A percentile compares a stretch with the other conserved stretches of the same genome.
Evolutionary conservation across 2,113 vertebrate species (phyloP).

Genomic region (Eubucco bourcierii): DNA sequence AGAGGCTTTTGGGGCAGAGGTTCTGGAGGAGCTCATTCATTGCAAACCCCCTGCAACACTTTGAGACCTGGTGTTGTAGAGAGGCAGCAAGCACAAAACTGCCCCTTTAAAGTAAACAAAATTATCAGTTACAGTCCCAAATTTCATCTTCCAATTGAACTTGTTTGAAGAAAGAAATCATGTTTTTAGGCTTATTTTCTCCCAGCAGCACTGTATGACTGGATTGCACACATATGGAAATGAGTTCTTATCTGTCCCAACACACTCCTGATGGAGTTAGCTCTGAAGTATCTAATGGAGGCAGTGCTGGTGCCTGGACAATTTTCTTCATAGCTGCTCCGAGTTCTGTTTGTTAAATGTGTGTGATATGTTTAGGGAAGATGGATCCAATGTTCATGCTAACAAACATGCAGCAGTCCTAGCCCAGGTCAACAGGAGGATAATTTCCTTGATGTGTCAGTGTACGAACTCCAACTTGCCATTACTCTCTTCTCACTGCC

Average conservation of each 20-base stretch:
- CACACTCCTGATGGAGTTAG: not conserved
- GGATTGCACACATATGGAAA: not conserved
- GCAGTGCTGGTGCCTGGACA: not conserved
- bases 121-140: not conserved
- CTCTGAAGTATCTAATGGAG: not conserved
- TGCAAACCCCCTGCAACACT: not conserved
- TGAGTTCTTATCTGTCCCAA: conserved; percentile 21
- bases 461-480: not conserved
- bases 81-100: not conserved
- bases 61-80: not conserved
- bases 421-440: not conserved
- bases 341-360: not conserved
- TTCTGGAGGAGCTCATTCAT: not conserved
- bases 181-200: conserved; percentile 9
- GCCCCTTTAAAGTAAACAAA: not conserved
- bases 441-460: not conserved
- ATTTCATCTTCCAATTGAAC: not conserved
- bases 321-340: not conserved
- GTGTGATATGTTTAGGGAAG: not conserved
- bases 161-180: not conserved
- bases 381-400: not conserved
- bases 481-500: not conserved
- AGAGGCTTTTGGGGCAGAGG: not conserved
- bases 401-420: not conserved
- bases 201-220: not conserved